Evolutionary conservation across 1,140 invertebrate species (phyloP).

Genomic region (Heliconius nattereri): DNA sequence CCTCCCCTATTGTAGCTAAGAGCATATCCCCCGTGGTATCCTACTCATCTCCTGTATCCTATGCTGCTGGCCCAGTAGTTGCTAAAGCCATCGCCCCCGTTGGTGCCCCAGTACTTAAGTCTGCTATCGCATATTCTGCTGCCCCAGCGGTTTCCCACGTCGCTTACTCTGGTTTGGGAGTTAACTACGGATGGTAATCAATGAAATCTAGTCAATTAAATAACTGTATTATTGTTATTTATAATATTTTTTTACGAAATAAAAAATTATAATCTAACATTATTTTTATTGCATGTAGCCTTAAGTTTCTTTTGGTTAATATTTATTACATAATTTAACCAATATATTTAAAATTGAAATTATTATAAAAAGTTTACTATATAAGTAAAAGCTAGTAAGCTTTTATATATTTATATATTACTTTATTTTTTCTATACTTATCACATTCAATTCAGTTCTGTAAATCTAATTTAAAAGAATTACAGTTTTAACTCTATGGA

Average conservation of each 20-base stretch:
- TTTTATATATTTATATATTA: too few relatives aligned
- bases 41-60: constrained; percentile 32
- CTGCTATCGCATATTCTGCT: constrained; percentile 41
- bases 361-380: too few relatives aligned
- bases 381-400: too few relatives aligned
- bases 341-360: too few relatives aligned
- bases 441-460: too few relatives aligned
- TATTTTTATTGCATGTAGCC: neutral
- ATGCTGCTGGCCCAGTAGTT: constrained; percentile 34
- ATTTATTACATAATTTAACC: too few relatives aligned
- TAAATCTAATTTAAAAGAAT: too few relatives aligned
- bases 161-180: constrained; percentile 45
- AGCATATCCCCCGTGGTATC: constrained; percentile 24
- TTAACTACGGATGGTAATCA: constrained; percentile 43
- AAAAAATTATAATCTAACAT: neutral
- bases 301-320: too few relatives aligned
- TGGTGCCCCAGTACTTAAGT: constrained; percentile 36
- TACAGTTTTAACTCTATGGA: too few relatives aligned
- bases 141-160: constrained; percentile 44
- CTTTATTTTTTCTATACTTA: too few relatives aligned
- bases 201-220: neutral
- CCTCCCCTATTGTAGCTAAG: constrained; percentile 13
- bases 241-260: neutral
- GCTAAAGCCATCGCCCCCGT: constrained; percentile 33
- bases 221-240: neutral